A percentile compares a stretch with the other conserved stretches of the same genome.
phyloP scores from a whole-genome alignment of 2,888 invertebrate species.

The Volucella zonaria region DNA sequence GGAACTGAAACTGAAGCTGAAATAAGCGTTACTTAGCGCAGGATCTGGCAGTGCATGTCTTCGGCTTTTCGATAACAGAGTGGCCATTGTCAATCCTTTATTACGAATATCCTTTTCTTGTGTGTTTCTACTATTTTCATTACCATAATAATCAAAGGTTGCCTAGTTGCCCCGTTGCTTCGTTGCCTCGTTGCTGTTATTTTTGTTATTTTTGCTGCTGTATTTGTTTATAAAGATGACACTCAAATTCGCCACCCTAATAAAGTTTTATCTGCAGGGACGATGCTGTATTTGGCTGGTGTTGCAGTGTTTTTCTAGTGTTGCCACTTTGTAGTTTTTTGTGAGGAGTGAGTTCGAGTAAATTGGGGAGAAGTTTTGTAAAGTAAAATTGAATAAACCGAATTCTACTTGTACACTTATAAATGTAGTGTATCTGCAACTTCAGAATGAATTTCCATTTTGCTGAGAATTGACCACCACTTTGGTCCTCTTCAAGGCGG shows the following conservation, averaged over 20 bases:
- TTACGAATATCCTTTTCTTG: slow-evolving; percentile 46
- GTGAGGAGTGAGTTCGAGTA: too few species aligned
- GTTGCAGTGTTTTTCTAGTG: too few species aligned
- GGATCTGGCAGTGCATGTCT: slow-evolving; percentile 54
- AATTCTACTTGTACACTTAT: too few species aligned
- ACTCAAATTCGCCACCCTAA: neutral
- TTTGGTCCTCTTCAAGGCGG: too few species aligned
- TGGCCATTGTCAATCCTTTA: slow-evolving; percentile 52
- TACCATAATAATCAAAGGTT: slow-evolving; percentile 64
- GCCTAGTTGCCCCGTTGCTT: neutral
- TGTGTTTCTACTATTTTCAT: slow-evolving; percentile 53
- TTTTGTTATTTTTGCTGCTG: slow-evolving; percentile 24
- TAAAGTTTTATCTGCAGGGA: neutral
- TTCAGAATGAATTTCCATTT: too few species aligned
- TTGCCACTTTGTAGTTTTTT: too few species aligned
- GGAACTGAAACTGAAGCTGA: slow-evolving; percentile 2
- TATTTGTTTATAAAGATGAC: slow-evolving; percentile 2
- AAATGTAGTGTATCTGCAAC: too few species aligned
- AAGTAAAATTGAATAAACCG: too few species aligned
- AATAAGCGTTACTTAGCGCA: slow-evolving; percentile 44
- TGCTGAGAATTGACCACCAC: too few species aligned
- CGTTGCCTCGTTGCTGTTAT: too few species aligned
- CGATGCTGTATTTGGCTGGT: neutral
- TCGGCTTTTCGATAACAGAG: slow-evolving; percentile 61
- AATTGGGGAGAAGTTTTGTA: too few species aligned